Evolutionary conservation across 2,113 vertebrate species (phyloP).

Genomic region (Protomyctophum bolini): DNA sequence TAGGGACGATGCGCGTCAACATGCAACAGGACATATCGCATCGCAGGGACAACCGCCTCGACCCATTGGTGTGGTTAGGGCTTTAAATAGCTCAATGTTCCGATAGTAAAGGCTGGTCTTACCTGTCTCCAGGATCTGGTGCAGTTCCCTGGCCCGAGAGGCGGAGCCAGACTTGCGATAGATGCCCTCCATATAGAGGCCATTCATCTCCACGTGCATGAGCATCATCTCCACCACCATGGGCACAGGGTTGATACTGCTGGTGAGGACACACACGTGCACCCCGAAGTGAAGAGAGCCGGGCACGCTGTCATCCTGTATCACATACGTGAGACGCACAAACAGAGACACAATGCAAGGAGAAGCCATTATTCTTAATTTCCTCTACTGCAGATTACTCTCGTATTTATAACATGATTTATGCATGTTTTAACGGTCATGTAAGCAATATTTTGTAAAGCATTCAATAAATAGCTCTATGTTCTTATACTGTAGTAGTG

Average conservation of each 20-base stretch:
- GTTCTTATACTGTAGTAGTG: too few species aligned
- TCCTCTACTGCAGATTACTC: too few species aligned
- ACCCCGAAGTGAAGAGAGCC: conserved; percentile 88
- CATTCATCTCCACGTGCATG: conserved; percentile 91
- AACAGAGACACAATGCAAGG: conserved; percentile 1
- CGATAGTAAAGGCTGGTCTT: background rate
- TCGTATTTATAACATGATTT: too few species aligned
- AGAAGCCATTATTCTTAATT: too few species aligned
- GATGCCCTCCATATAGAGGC: conserved; percentile 94
- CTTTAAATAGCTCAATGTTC: too few species aligned
- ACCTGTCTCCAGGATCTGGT: conserved; percentile 88
- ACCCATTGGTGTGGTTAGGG: too few species aligned
- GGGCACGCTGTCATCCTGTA: conserved; percentile 64
- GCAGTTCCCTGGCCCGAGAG: conserved; percentile 88
- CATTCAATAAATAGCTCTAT: too few species aligned
- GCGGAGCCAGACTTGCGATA: conserved; percentile 94
- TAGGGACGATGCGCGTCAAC: too few species aligned
- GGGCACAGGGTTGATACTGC: conserved; percentile 82
- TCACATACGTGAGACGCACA: background rate
- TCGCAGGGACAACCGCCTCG: too few species aligned
- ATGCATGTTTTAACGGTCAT: too few species aligned
- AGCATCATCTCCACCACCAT: conserved; percentile 89
- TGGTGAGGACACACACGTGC: conserved; percentile 82
- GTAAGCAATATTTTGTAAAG: too few species aligned
- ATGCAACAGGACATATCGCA: too few species aligned